Evolutionary conservation across 1,140 invertebrate genomes (phyloP).

Genomic region (Sinella curviseta): DNA sequence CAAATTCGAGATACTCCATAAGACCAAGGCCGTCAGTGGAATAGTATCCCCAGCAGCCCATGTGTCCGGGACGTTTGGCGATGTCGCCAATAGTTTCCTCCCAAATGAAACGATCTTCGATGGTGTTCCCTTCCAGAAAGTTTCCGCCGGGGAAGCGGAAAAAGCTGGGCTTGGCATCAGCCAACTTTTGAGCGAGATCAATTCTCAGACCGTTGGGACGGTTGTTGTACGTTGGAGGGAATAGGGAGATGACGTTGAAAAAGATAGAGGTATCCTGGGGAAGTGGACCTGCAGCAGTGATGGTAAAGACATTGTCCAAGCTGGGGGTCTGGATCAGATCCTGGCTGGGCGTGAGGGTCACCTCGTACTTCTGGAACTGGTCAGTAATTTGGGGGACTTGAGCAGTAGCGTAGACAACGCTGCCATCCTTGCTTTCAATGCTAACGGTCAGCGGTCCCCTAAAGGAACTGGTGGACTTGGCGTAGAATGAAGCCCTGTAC

Average conservation of each 20-base stretch:
- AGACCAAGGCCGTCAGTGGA: slow-evolving; percentile 4
- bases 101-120: slow-evolving; percentile 15
- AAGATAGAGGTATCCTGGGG: not conserved
- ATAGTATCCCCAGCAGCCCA: slow-evolving; percentile 18
- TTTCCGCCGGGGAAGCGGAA: slow-evolving; percentile 6
- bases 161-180: slow-evolving; percentile 16
- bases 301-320: slow-evolving; percentile 4
- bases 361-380: not conserved
- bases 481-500: slow-evolving; percentile 5
- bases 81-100: slow-evolving; percentile 6
- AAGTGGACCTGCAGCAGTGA: not conserved
- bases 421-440: slow-evolving; percentile 5
- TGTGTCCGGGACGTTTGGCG: not conserved
- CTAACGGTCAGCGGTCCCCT: not conserved
- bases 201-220: not conserved
- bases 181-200: not conserved
- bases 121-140: slow-evolving; percentile 13
- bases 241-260: slow-evolving; percentile 8
- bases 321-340: not conserved
- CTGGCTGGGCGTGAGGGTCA: not conserved
- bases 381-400: slow-evolving; percentile 13
- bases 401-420: not conserved
- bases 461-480: not conserved
- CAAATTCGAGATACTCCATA: slow-evolving; percentile 4
- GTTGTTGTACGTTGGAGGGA: slow-evolving; percentile 4